phyloP scores from a whole-genome alignment of 2,888 invertebrate species.

The Laothoe populi region DNA sequence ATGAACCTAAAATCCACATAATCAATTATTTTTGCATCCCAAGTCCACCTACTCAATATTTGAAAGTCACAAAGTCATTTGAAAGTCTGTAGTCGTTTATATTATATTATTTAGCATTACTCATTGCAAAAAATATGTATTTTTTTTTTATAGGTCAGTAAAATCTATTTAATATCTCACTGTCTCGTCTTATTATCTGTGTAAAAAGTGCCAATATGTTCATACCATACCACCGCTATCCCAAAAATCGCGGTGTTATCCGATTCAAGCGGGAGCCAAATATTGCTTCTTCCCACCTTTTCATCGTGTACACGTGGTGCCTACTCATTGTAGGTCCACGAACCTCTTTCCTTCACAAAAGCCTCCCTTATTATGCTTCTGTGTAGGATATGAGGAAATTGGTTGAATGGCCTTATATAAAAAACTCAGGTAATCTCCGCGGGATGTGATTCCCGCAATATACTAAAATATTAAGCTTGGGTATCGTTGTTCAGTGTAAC shows the following conservation, averaged over 20 bases:
- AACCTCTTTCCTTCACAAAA: conserved; percentile 80
- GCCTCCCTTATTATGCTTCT: conserved; percentile 81
- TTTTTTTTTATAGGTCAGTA: background rate
- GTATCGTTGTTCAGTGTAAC: conserved; percentile 1
- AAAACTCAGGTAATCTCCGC: conserved; percentile 81
- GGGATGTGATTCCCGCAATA: conserved; percentile 71
- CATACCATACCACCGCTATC: conserved; percentile 56
- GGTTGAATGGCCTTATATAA: conserved; percentile 83
- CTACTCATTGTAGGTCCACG: conserved; percentile 76
- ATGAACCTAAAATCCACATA: too few relatives aligned
- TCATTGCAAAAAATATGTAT: background rate
- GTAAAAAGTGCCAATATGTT: conserved; percentile 61
- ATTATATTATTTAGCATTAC: too few relatives aligned
- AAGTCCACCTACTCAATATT: too few relatives aligned
- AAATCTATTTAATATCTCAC: background rate
- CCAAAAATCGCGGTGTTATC: conserved; percentile 68
- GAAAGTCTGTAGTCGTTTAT: too few relatives aligned
- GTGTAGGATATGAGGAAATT: conserved; percentile 83
- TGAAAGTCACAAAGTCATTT: too few relatives aligned
- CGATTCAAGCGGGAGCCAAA: conserved; percentile 62
- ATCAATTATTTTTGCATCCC: too few relatives aligned
- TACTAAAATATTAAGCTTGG: conserved; percentile 48
- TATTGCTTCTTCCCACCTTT: conserved; percentile 65
- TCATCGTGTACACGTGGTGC: conserved; percentile 63
- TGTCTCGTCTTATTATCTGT: background rate